Evolutionary conservation across 2,888 invertebrate species (phyloP).

Genomic region (Troides helena): DNA sequence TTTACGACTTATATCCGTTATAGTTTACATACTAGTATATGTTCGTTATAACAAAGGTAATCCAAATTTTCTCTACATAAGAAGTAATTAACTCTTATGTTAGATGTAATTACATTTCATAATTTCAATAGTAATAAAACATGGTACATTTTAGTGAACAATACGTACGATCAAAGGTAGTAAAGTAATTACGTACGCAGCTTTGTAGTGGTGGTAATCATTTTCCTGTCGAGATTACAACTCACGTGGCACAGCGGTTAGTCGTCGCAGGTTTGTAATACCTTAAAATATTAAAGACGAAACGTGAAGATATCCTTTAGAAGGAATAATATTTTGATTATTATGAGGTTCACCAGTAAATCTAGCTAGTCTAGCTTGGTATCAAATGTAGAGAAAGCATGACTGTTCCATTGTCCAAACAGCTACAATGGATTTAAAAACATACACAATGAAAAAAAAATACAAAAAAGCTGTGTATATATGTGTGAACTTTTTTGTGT

Average conservation of each 20-base stretch:
- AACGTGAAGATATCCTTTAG: not conserved
- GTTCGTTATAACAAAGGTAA: too few species aligned
- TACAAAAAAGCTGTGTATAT: too few species aligned
- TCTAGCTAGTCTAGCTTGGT: too few species aligned
- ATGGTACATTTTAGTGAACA: not conserved
- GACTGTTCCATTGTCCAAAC: too few species aligned
- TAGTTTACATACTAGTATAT: too few species aligned
- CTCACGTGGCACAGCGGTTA: not conserved
- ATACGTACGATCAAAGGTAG: not conserved
- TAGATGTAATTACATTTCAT: not conserved
- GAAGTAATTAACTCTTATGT: not conserved
- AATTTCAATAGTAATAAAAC: not conserved
- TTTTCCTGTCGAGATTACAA: not conserved
- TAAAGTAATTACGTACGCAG: not conserved
- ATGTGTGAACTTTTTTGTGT: too few species aligned
- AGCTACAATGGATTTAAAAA: too few species aligned
- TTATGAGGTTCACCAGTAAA: too few species aligned
- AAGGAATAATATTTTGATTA: not conserved
- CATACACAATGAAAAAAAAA: too few species aligned
- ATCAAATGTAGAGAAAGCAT: too few species aligned
- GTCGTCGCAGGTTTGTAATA: too few species aligned
- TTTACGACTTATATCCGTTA: too few species aligned
- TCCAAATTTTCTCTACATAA: not conserved
- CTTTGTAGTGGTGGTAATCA: not conserved
- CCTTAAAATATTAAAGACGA: not conserved